phyloP scores from a whole-genome alignment of 2,797 vertebrate species.

The Tangara arthus region DNA sequence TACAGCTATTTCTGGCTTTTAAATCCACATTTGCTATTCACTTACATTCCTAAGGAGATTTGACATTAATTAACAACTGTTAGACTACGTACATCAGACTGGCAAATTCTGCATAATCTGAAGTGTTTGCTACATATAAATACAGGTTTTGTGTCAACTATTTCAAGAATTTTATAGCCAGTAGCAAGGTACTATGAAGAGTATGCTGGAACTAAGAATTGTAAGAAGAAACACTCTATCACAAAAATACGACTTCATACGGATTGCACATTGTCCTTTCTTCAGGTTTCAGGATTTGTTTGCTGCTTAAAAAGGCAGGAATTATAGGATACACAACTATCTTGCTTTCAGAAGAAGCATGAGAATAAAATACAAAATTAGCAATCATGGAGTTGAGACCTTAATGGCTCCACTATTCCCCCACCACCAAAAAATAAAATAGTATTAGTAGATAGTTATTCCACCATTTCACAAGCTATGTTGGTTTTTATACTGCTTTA shows the following conservation, averaged over 20 bases:
- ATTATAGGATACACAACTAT: background rate
- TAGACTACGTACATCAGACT: background rate
- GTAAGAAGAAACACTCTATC: background rate
- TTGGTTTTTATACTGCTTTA: background rate
- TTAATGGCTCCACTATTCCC: background rate
- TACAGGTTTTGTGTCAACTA: background rate
- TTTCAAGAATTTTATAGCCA: background rate
- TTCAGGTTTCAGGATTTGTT: background rate
- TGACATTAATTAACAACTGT: background rate
- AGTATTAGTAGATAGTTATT: background rate
- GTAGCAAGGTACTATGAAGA: background rate
- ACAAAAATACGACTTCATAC: background rate
- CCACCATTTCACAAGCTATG: background rate
- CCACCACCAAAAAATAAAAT: accelerated
- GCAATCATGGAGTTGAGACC: background rate
- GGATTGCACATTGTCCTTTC: background rate
- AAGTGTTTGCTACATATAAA: background rate
- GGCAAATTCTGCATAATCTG: background rate
- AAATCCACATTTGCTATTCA: background rate
- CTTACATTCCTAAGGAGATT: background rate
- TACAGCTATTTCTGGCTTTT: background rate
- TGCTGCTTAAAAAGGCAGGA: background rate
- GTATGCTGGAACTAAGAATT: background rate
- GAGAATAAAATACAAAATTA: background rate
- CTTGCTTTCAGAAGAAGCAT: background rate